These are phyloP conservation scores for Anniella stebbinsi DNA, from an alignment of 2,797 vertebrate species.

Conservation along the genomic window DNA sequence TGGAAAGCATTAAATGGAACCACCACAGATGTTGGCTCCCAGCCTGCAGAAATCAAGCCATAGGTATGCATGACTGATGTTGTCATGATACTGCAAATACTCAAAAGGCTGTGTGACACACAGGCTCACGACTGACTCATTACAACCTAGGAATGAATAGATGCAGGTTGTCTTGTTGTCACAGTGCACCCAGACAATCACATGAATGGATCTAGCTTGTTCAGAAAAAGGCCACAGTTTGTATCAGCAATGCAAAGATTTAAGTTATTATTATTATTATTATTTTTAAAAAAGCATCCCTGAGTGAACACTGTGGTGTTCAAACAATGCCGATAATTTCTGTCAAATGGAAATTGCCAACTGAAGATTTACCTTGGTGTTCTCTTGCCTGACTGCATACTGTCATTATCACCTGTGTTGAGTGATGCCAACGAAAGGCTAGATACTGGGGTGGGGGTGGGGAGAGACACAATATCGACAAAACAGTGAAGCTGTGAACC, in stretches of 20 bases:
- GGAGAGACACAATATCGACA: conserved; percentile 71
- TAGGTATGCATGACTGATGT: not conserved
- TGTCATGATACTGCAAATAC: not conserved
- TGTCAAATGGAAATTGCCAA: conserved; percentile 43
- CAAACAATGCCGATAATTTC: conserved; percentile 42
- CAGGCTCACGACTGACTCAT: not conserved
- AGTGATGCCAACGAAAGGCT: conserved; percentile 96
- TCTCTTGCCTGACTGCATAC: conserved; percentile 91
- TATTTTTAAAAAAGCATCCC: not conserved
- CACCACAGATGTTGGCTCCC: not conserved
- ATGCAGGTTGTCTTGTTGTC: not conserved
- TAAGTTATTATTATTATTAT: no score
- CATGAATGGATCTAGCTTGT: not conserved
- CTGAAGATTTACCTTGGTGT: conserved; percentile 87
- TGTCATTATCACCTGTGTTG: conserved; percentile 92
- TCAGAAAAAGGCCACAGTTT: not conserved
- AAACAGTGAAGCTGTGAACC: conserved; percentile 88
- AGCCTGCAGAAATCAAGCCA: not conserved
- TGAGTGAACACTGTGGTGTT: conserved; percentile 32
- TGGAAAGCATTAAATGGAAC: not conserved
- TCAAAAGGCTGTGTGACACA: not conserved
- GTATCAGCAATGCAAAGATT: not conserved
- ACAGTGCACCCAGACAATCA: not conserved
- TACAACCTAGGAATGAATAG: not conserved
- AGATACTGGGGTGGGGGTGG: conserved; percentile 85